Evolutionary conservation across 2,113 vertebrate species (phyloP).

Genomic region (Jaculus jaculus): DNA sequence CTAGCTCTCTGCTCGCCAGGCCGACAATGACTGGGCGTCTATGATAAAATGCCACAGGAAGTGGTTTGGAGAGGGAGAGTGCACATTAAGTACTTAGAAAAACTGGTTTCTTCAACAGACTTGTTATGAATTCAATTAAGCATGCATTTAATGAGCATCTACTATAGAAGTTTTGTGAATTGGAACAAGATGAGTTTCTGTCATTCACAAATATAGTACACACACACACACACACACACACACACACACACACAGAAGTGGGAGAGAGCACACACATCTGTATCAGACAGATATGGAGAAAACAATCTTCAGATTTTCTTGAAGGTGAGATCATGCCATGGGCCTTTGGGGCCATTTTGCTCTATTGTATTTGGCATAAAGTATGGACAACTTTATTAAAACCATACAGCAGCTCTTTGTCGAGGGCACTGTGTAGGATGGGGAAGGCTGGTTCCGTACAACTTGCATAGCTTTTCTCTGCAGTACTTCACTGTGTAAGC

Average conservation of each 20-base stretch:
- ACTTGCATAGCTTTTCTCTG: background rate
- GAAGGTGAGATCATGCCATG: background rate
- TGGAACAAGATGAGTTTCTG: background rate
- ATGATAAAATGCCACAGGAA: constrained; percentile 42
- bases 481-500: background rate
- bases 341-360: background rate
- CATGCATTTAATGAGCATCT: background rate
- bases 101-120: background rate
- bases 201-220: background rate
- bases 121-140: constrained; percentile 12
- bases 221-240: background rate
- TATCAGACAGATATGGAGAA: background rate
- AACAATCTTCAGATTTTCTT: constrained; percentile 27
- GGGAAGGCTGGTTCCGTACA: background rate
- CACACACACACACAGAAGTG: background rate
- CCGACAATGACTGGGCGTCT: background rate
- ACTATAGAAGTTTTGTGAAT: background rate
- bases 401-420: constrained; percentile 13
- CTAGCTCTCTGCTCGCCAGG: background rate
- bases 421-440: background rate
- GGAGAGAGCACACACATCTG: background rate
- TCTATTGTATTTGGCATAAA: background rate
- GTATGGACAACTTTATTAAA: constrained; percentile 23
- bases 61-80: background rate
- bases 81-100: constrained; percentile 37